phyloP scores from a whole-genome alignment of 2,888 invertebrate genomes.

The Mesorhabditis sp. region DNA sequence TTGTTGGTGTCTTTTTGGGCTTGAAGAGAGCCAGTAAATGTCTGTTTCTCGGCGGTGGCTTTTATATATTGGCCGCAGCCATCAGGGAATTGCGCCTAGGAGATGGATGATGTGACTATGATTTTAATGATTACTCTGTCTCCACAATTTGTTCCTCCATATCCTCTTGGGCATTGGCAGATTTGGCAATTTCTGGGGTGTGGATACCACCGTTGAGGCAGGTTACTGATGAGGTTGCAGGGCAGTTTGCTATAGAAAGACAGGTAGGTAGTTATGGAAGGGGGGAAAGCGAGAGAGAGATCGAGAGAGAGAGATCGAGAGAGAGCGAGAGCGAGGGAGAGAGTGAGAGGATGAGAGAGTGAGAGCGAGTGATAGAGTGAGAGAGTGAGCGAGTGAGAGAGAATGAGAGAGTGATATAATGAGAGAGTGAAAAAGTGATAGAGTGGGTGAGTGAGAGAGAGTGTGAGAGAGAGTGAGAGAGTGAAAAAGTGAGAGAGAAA shows the following conservation, averaged over 20 bases:
- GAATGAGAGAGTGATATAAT: not conserved
- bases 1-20: constrained; percentile 16
- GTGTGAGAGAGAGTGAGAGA: too few species aligned
- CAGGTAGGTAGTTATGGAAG: not conserved
- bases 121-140: constrained; percentile 16
- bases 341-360: too few species aligned
- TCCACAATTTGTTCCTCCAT: constrained; percentile 36
- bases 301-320: too few species aligned
- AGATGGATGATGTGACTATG: not conserved
- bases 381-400: too few species aligned
- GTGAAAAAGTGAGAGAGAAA: too few species aligned
- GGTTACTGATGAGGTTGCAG: constrained; percentile 21
- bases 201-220: constrained; percentile 50
- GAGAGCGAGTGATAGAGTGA: too few species aligned
- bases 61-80: not conserved
- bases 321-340: too few species aligned
- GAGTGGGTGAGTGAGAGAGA: too few species aligned
- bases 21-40: not conserved
- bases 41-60: not conserved
- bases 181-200: constrained; percentile 36
- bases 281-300: too few species aligned
- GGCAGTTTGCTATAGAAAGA: constrained; percentile 23
- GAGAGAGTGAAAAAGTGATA: not conserved
- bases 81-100: not conserved
- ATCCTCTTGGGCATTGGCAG: constrained; percentile 51